These are phyloP conservation scores for Lasioglossum calceatum DNA, from an alignment of 2,888 invertebrate genomes.

Conservation along the genomic window DNA sequence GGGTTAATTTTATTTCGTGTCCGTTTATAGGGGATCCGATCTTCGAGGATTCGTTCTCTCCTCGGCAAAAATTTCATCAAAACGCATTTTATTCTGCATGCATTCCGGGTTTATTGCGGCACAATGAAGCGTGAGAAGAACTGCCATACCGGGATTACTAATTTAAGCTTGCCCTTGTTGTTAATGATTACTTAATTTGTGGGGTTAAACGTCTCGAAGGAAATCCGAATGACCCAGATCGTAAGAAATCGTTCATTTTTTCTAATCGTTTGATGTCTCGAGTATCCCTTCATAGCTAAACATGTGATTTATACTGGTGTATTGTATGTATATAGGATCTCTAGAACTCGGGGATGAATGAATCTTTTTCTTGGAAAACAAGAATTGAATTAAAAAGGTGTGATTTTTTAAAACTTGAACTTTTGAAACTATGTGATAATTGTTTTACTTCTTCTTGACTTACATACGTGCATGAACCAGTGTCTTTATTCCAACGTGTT, in stretches of 20 bases:
- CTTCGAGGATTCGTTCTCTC: constrained; percentile 10
- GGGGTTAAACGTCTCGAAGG: background rate
- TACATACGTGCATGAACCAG: constrained; percentile 27
- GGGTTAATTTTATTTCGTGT: constrained; percentile 41
- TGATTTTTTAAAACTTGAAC: background rate
- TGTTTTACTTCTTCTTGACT: background rate
- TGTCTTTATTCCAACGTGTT: background rate
- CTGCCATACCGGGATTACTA: background rate
- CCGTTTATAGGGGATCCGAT: background rate
- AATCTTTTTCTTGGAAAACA: background rate
- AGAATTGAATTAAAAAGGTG: background rate
- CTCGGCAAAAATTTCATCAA: background rate
- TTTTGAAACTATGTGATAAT: background rate
- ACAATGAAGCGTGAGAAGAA: background rate
- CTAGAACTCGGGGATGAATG: background rate
- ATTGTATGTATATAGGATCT: background rate
- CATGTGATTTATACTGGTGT: background rate
- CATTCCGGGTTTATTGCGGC: constrained; percentile 1
- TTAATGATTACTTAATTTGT: background rate
- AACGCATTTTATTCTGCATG: background rate
- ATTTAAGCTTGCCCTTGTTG: background rate
- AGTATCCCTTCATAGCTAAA: background rate
- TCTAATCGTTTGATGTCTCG: background rate
- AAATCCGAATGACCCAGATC: background rate
- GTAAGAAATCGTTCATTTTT: background rate